Evolutionary conservation across 2,888 invertebrate genomes (phyloP).

Genomic region (Caenorhabditis sulstoni): DNA sequence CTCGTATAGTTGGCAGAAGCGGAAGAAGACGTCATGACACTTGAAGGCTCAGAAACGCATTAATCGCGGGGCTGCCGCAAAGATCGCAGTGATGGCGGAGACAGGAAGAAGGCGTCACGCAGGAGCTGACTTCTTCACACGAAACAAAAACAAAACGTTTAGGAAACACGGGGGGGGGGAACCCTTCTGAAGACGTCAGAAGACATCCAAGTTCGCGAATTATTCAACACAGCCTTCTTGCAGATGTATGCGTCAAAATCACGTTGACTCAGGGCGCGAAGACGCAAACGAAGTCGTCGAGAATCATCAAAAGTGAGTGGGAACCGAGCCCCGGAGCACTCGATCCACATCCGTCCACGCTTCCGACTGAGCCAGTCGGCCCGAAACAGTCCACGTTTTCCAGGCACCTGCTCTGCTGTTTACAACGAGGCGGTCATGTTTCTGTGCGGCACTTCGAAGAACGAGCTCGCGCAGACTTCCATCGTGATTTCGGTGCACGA

Average conservation of each 20-base stretch:
- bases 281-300: conserved; percentile 78
- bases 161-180: conserved; percentile 7
- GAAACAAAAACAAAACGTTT: neutral
- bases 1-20: conserved; percentile 25
- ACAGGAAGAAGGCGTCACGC: neutral
- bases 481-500: conserved; percentile 81
- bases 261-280: conserved; percentile 80
- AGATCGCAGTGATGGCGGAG: neutral
- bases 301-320: conserved; percentile 74
- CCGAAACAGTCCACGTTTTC: neutral
- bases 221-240: conserved; percentile 52
- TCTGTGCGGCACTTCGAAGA: conserved; percentile 79
- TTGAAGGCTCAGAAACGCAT: conserved; percentile 1
- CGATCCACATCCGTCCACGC: too few relatives aligned
- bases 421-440: conserved; percentile 80
- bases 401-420: conserved; percentile 67
- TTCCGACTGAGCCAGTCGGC: too few relatives aligned
- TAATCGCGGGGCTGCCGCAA: conserved; percentile 21
- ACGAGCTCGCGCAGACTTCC: conserved; percentile 81
- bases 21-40: conserved; percentile 39
- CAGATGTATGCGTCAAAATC: conserved; percentile 82
- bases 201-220: conserved; percentile 1
- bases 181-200: neutral
- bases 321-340: too few relatives aligned
- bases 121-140: neutral